A percentile compares a stretch with the other conserved stretches of the same genome.
Conservation (phyloP, 2,888 invertebrate species). For the Masnerella sp. region DNA sequence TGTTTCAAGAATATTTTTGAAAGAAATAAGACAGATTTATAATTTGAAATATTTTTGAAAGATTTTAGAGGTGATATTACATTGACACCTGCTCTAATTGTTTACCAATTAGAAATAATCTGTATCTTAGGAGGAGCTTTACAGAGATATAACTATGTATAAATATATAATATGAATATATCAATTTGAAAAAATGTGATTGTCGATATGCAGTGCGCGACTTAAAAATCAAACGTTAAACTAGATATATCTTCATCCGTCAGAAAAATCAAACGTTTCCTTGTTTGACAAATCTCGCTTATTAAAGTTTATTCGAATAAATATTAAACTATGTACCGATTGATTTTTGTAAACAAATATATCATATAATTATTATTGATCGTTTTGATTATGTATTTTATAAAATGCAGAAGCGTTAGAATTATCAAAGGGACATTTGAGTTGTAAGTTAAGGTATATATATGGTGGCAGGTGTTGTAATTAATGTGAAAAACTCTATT, state of each 20-base stretch:
- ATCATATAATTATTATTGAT: background rate
- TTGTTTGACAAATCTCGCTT: too few species aligned
- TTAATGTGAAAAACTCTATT: slow-evolving; percentile 52
- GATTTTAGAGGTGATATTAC: slow-evolving; percentile 36
- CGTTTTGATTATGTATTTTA: too few species aligned
- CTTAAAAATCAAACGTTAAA: slow-evolving; percentile 50
- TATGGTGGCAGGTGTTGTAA: slow-evolving; percentile 42
- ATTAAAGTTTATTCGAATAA: too few species aligned
- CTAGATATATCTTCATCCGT: slow-evolving; percentile 40
- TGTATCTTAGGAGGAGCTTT: slow-evolving; percentile 45
- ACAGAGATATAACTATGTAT: slow-evolving; percentile 44
- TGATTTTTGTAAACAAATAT: too few species aligned
- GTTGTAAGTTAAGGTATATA: slow-evolving; percentile 24
- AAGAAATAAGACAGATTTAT: too few species aligned
- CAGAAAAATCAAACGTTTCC: slow-evolving; percentile 43
- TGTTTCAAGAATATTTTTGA: too few species aligned
- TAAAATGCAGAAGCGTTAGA: slow-evolving; percentile 24
- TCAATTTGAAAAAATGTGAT: slow-evolving; percentile 52
- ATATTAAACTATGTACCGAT: too few species aligned
- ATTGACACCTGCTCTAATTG: slow-evolving; percentile 19
- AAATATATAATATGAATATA: slow-evolving; percentile 47
- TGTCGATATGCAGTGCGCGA: slow-evolving; percentile 54
- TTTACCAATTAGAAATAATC: slow-evolving; percentile 45
- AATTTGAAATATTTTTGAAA: too few species aligned
- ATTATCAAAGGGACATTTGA: slow-evolving; percentile 29